These are phyloP conservation scores for Phasia obesa DNA, from an alignment of 2,888 invertebrate genomes.

Conservation along the genomic window DNA sequence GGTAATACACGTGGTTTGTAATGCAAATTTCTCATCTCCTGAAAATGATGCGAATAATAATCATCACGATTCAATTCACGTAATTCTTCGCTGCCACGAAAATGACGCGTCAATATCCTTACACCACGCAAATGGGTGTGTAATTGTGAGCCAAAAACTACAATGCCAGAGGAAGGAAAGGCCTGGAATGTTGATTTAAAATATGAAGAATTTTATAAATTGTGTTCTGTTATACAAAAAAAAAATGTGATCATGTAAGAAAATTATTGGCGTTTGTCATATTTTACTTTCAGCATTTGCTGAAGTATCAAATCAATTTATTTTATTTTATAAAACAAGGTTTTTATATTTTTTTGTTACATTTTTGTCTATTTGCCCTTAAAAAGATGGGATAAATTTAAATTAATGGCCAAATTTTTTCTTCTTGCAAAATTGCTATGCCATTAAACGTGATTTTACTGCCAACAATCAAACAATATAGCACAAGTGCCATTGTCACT, in stretches of 20 bases:
- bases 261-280: not conserved
- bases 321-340: not conserved
- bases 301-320: not conserved
- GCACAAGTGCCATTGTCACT: slow-evolving; percentile 75
- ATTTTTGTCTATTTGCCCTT: not conserved
- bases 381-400: slow-evolving; percentile 2
- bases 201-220: no score
- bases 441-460: not conserved
- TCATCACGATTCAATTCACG: slow-evolving; percentile 94
- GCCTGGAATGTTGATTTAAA: slow-evolving; percentile 83
- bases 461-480: not conserved
- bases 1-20: slow-evolving; percentile 91
- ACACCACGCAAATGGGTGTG: slow-evolving; percentile 97
- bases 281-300: no score
- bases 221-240: no score
- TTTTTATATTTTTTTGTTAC: not conserved
- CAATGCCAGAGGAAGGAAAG: slow-evolving; percentile 91
- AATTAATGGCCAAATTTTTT: slow-evolving; percentile 27
- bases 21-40: slow-evolving; percentile 95
- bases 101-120: slow-evolving; percentile 92
- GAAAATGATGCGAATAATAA: slow-evolving; percentile 98
- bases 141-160: slow-evolving; percentile 96
- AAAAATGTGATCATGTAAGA: no score
- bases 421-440: not conserved
- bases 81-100: slow-evolving; percentile 91